These are phyloP conservation scores for Eilema sororculum DNA, from an alignment of 2,888 invertebrate species.

Conservation along the genomic window DNA sequence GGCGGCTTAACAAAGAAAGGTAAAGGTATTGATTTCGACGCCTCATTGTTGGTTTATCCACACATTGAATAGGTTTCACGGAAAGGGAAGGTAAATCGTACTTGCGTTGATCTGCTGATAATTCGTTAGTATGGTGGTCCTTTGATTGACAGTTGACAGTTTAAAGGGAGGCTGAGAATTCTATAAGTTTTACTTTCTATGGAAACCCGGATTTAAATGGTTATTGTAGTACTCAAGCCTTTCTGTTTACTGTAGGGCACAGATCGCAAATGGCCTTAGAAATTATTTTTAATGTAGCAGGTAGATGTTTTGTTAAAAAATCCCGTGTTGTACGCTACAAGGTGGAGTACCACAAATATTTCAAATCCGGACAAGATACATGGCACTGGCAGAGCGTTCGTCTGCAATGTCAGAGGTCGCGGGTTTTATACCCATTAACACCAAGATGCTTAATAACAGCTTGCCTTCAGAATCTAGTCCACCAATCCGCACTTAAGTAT, in stretches of 20 bases:
- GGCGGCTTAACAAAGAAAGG: conserved; percentile 57
- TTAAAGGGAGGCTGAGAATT: conserved; percentile 61
- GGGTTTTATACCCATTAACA: background rate
- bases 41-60: conserved; percentile 82
- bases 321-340: background rate
- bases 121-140: conserved; percentile 77
- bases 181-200: conserved; percentile 75
- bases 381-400: too few species aligned
- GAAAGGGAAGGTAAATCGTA: conserved; percentile 77
- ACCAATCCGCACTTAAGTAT: background rate
- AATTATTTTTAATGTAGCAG: background rate
- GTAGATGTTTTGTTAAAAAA: background rate
- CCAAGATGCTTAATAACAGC: too few species aligned
- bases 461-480: too few species aligned
- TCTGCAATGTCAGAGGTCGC: background rate
- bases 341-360: too few species aligned
- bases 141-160: conserved; percentile 75
- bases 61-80: conserved; percentile 73
- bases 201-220: conserved; percentile 38
- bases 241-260: conserved; percentile 32
- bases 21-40: conserved; percentile 84
- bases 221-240: conserved; percentile 40
- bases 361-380: background rate
- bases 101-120: conserved; percentile 70
- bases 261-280: conserved; percentile 43